Evolutionary conservation across 2,888 invertebrate species (phyloP).

Genomic region (Trimorus sp.): DNA sequence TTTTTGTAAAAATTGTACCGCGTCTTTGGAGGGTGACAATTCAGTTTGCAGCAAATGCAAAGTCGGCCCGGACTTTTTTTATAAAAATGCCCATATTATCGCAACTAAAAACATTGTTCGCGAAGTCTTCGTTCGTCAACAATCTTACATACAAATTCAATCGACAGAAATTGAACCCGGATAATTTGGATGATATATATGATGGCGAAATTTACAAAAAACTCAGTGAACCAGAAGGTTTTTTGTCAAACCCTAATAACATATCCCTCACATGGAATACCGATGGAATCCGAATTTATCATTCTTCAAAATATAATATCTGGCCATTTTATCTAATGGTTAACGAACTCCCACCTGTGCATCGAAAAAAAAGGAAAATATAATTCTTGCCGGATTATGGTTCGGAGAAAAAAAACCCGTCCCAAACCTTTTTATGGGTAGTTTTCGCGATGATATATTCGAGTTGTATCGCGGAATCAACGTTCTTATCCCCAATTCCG

Average conservation of each 20-base stretch:
- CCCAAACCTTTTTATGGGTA: slow-evolving; percentile 30
- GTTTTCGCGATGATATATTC: slow-evolving; percentile 16
- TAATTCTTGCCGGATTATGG: slow-evolving; percentile 27
- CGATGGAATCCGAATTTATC: slow-evolving; percentile 14
- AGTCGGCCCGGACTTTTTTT: neutral
- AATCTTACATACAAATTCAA: slow-evolving; percentile 52
- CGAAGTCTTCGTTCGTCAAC: slow-evolving; percentile 30
- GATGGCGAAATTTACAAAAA: slow-evolving; percentile 19
- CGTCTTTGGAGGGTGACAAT: neutral
- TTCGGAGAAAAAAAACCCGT: slow-evolving; percentile 12
- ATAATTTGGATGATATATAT: slow-evolving; percentile 17
- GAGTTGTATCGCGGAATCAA: slow-evolving; percentile 29
- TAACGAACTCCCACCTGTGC: slow-evolving; percentile 3
- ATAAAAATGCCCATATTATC: slow-evolving; percentile 29
- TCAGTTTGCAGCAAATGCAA: slow-evolving; percentile 4
- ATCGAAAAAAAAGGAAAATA: slow-evolving; percentile 17
- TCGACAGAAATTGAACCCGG: slow-evolving; percentile 16
- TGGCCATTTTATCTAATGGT: slow-evolving; percentile 23
- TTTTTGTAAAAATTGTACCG: slow-evolving; percentile 11
- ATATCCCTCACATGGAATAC: slow-evolving; percentile 25
- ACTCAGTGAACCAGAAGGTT: neutral
- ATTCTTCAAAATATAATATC: slow-evolving; percentile 6
- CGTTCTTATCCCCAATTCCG: neutral
- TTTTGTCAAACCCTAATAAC: neutral
- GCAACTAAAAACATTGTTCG: slow-evolving; percentile 28